phyloP scores from a whole-genome alignment of 2,888 invertebrate species.

The Fissipunctia ypsillon region DNA sequence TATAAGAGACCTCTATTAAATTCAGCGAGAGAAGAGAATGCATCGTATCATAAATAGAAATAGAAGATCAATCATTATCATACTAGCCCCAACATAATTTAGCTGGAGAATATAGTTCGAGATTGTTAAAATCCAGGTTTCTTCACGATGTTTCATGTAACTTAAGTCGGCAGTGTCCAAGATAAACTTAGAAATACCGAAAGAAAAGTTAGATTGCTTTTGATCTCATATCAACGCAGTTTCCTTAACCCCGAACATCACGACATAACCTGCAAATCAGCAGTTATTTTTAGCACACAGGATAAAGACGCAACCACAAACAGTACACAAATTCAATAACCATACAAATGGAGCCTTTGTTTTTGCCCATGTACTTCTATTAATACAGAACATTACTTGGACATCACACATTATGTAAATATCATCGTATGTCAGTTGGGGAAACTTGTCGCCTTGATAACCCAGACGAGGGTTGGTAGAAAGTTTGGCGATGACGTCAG shows the following conservation, averaged over 20 bases:
- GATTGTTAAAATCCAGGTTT: neutral
- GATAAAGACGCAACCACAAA: constrained; percentile 11
- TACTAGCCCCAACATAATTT: neutral
- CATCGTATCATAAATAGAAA: too few species aligned
- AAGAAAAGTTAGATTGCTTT: neutral
- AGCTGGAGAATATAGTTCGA: neutral
- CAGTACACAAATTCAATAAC: constrained; percentile 37
- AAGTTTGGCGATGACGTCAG: constrained; percentile 27
- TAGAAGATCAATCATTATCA: neutral
- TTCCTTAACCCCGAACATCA: neutral
- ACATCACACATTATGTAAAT: constrained; percentile 50
- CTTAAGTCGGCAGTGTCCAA: too few species aligned
- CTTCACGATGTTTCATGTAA: neutral
- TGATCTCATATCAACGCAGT: neutral
- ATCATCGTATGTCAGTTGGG: constrained; percentile 15
- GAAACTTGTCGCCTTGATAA: constrained; percentile 36
- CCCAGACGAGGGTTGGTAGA: constrained; percentile 43
- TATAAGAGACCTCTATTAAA: neutral
- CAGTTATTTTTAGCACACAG: neutral
- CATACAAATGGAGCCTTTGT: constrained; percentile 43
- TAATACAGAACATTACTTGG: constrained; percentile 23
- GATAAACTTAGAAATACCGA: neutral
- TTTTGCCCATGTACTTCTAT: constrained; percentile 24
- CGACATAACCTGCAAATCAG: neutral
- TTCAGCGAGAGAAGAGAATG: too few species aligned